phyloP scores from a whole-genome alignment of 2,797 vertebrate species.

The Adelosebastes latens region DNA sequence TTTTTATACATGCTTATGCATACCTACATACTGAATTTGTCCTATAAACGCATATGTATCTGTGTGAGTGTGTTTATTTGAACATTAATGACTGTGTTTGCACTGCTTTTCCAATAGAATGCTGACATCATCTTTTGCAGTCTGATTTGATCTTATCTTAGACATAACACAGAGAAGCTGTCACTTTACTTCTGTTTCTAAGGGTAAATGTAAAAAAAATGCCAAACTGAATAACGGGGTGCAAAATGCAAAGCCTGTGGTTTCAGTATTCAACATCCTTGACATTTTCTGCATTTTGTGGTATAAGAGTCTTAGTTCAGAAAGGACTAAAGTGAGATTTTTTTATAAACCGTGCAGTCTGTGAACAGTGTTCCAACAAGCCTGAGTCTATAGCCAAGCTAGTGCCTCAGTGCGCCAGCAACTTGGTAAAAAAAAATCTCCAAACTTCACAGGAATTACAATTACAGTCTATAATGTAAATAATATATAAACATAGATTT shows the following conservation, averaged over 20 bases:
- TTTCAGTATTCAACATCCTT: not conserved
- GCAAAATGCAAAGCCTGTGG: not conserved
- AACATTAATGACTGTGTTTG: not conserved
- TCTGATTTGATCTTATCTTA: conserved; percentile 8
- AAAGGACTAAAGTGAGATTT: not conserved
- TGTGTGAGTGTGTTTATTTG: not conserved
- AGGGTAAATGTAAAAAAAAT: conserved; percentile 7
- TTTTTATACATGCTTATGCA: not conserved
- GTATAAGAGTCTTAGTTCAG: not conserved
- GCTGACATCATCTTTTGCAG: not conserved
- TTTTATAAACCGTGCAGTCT: not conserved
- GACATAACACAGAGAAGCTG: not conserved
- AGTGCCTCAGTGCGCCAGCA: not conserved
- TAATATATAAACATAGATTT: too few species aligned
- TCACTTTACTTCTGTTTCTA: not conserved
- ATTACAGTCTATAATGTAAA: too few species aligned
- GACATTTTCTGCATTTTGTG: not conserved
- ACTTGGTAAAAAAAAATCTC: too few species aligned
- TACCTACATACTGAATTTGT: not conserved
- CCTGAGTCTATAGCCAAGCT: not conserved
- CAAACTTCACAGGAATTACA: too few species aligned
- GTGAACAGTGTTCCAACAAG: not conserved
- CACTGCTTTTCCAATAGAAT: not conserved
- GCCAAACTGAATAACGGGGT: not conserved
- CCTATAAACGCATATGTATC: not conserved